Base-by-base conservation (phyloP, 2,113 vertebrate species). In the Mesoclemmys tuberculata region DNA sequence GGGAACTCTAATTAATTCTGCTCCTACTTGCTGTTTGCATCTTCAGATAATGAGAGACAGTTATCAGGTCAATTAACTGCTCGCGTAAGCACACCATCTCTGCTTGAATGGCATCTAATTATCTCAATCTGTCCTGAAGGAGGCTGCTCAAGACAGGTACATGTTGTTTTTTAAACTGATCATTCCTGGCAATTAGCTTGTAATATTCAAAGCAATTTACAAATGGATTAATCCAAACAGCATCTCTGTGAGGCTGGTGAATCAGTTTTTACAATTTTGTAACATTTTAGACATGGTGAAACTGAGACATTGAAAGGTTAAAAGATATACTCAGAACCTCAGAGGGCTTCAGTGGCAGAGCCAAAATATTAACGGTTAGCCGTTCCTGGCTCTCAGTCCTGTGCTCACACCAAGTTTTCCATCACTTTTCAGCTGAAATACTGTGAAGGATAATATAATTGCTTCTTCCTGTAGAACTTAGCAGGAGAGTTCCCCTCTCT, bases 51-150 rank as follows among this genome's bases (percentile, higher is more conserved):
- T 1, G 85, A 1, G 0, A 1, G 85, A 81, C 82, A 10, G 71
- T 80, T 38, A 68, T 6, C 80, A 0, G 55, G 3, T 71, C 35
- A 64, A 14, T 64, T n/a, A n/a, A 35, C 61, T 64, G 31, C 61
- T 64, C 13, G 61, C n/a, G 61, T n/a, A 8, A 64, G 31, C 61
- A 18, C 16, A 18, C 31, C 31, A 35, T 64, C 31, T 64, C 7
- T n/a, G 61, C 75, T n/a, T 3, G 0, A 0, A 16, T 9, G 74
- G 35, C 18, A 0, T 84, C 78, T 41, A 68, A 74, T 38, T 1
- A 56, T 2, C 84, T 10, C 13, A 18, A 0, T 2, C 74, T 75
- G 55, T 0, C 1, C 54, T 5, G 8, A 35, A 2, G 52, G 2
- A 82, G 5, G 79, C 5, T 0, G n/a, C 38, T 4, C 1, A 38